Conservation (phyloP, 2,113 vertebrate genomes). For the Empidonax alnorum region DNA sequence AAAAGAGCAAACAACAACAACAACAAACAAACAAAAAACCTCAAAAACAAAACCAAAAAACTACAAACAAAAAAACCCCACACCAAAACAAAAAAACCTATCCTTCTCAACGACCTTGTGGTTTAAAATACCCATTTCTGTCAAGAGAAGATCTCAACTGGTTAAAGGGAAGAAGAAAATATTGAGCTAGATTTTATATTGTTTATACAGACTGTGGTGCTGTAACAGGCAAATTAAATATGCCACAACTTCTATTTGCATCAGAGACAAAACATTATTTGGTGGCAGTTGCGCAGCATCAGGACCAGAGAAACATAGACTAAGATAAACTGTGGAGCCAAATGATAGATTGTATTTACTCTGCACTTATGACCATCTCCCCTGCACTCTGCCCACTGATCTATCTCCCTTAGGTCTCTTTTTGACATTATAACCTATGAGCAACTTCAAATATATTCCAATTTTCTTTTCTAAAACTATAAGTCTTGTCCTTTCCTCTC, state of each 20-base stretch:
- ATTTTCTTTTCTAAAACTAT: not conserved
- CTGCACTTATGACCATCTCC: not conserved
- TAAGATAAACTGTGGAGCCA: not conserved
- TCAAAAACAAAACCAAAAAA: no score
- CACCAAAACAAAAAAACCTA: no score
- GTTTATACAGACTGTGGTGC: not conserved
- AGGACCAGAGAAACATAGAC: not conserved
- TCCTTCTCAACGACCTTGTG: rapidly evolving
- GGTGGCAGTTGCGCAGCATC: not conserved
- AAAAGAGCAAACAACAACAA: not conserved
- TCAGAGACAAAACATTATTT: not conserved
- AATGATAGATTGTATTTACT: not conserved
- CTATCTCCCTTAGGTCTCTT: not conserved
- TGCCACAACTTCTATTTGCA: not conserved
- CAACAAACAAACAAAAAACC: not conserved
- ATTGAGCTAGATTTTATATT: not conserved
- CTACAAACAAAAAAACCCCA: not conserved
- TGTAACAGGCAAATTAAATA: not conserved
- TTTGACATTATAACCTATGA: not conserved
- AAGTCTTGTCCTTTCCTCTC: not conserved
- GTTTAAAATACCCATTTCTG: not conserved
- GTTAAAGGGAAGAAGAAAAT: not conserved
- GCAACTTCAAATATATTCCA: not conserved
- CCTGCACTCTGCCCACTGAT: not conserved
- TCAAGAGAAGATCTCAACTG: not conserved